A percentile compares a stretch with the other conserved stretches of the same genome.
Conservation (phyloP, 2,113 vertebrate species). For the Scophthalmus maximus region DNA sequence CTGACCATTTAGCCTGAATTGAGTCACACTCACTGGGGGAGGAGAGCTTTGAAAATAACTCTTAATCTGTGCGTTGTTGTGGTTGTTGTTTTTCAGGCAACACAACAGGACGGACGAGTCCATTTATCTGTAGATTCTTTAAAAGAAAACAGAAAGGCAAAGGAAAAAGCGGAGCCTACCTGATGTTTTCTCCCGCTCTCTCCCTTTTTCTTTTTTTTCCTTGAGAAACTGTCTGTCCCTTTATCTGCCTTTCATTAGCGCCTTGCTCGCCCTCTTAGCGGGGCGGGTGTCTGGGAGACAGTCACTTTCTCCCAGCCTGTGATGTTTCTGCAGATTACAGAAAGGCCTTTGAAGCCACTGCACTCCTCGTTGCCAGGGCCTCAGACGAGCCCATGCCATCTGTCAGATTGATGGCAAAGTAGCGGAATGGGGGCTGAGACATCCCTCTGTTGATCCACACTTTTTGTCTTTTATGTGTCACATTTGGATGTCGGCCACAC, state of each 20-base stretch:
- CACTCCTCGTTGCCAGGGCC: slow-evolving; percentile 90
- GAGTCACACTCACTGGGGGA: slow-evolving; percentile 63
- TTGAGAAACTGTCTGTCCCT: slow-evolving; percentile 89
- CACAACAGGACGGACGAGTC: slow-evolving; percentile 65
- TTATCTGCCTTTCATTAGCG: slow-evolving; percentile 99
- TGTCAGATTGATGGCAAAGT: slow-evolving; percentile 93
- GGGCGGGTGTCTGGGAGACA: slow-evolving; percentile 92
- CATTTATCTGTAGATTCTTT: slow-evolving; percentile 75
- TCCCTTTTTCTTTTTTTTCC: slow-evolving; percentile 53
- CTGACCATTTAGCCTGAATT: slow-evolving; percentile 66
- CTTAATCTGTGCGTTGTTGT: slow-evolving; percentile 65
- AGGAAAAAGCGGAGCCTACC: slow-evolving; percentile 61
- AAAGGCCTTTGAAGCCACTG: slow-evolving; percentile 95
- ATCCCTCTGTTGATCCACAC: slow-evolving; percentile 93
- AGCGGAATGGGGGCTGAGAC: slow-evolving; percentile 93
- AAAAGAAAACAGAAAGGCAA: slow-evolving; percentile 44
- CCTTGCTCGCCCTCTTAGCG: slow-evolving; percentile 92
- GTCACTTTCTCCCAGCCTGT: slow-evolving; percentile 97
- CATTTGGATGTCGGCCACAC: slow-evolving; percentile 90
- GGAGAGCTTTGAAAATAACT: slow-evolving; percentile 71
- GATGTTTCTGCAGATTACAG: slow-evolving; percentile 99
- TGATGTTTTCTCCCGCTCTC: slow-evolving; percentile 80
- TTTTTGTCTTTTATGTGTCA: slow-evolving; percentile 94
- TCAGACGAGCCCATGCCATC: slow-evolving; percentile 95
- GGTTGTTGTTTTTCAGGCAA: slow-evolving; percentile 64